Base-by-base conservation (phyloP, 2,113 vertebrate species). In the Pelobates fuscus region DNA sequence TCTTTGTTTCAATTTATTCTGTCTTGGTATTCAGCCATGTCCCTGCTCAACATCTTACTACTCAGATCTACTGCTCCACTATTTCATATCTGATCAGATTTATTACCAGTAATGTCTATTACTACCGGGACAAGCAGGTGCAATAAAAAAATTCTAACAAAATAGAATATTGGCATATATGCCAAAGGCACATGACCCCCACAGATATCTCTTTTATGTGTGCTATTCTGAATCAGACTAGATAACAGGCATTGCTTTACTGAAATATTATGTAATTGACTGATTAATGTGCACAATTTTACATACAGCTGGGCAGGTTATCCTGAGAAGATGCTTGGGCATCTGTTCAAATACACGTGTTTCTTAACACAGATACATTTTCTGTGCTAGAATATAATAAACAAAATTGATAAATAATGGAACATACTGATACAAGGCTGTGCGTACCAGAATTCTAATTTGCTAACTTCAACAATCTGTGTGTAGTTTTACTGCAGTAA, bases 351-450 rank as follows among this genome's bases (percentile, higher is more conserved):
- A 49, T 4, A 20, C 52, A 21, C 52, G 6, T 23, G 52, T 55
- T 55, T 21, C 21, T 17, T 23, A 55, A 23, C n/a, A 5, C 52
- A 55, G 52, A 23, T 10, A 8, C 52, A 8, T 55, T 23, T 21
- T 55, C 18, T 55, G n/a, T 55, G 52, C 52, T n/a, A 55, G 21
- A 55, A 8, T 55, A n/a, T 23, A 55, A 55, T 55, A 55, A 55
- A 55, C 52, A 55, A 55, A 21, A n/a, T 23, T 21, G 52, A 55
- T 55, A 55, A 55, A 55, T 55, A 23, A 55, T 55, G 52, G 5
- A 55, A 55, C 52, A 3, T 20, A 55, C 8, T 5, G 12, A 55
- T 55, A 55, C 20, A 21, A 49, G 44, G 44, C 11, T 55, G 17
- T 21, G 20, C 52, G 20, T 55, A 55, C 52, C 52, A 55, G 52